Percentiles rank a stretch among this genome's conserved stretches.
These are phyloP conservation scores for Tenualosa ilisha DNA, from an alignment of 2,797 vertebrate species.

Conservation along the genomic window DNA sequence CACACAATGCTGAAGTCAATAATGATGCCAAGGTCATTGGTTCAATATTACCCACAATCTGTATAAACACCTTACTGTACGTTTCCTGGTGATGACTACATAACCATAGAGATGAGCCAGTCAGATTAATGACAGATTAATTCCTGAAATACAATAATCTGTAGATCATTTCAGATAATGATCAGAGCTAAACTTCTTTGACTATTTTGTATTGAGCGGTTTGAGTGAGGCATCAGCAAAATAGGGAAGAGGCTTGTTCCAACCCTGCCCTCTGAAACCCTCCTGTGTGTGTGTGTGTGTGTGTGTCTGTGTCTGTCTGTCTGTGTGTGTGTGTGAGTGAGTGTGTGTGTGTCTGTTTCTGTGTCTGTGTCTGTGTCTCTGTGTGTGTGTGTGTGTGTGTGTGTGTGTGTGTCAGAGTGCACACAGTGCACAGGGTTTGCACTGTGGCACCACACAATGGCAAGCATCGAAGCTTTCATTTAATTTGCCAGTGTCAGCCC, in stretches of 20 bases:
- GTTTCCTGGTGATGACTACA: not conserved
- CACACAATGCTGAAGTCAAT: not conserved
- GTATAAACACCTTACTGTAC: not conserved
- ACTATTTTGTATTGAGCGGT: not conserved
- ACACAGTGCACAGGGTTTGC: not conserved
- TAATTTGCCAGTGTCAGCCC: constrained; percentile 19
- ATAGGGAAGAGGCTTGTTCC: not conserved
- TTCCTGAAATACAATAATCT: not conserved
- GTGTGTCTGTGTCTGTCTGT: not conserved
- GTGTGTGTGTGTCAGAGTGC: not conserved
- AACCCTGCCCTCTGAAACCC: not conserved
- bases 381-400: not conserved
- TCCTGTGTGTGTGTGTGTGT: not conserved
- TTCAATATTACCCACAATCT: not conserved
- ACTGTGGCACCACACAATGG: not conserved
- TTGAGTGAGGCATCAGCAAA: not conserved
- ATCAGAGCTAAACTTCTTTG: not conserved
- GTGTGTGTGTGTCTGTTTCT: not conserved
- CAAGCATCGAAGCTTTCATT: constrained; percentile 23
- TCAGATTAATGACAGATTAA: not conserved
- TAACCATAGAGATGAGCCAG: not conserved
- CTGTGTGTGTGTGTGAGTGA: not conserved
- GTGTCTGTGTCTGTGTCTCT: not conserved
- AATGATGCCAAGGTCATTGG: not conserved
- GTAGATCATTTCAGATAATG: not conserved